These are phyloP conservation scores for Ceratina japonica DNA, from an alignment of 1,140 invertebrate genomes.

Conservation along the genomic window DNA sequence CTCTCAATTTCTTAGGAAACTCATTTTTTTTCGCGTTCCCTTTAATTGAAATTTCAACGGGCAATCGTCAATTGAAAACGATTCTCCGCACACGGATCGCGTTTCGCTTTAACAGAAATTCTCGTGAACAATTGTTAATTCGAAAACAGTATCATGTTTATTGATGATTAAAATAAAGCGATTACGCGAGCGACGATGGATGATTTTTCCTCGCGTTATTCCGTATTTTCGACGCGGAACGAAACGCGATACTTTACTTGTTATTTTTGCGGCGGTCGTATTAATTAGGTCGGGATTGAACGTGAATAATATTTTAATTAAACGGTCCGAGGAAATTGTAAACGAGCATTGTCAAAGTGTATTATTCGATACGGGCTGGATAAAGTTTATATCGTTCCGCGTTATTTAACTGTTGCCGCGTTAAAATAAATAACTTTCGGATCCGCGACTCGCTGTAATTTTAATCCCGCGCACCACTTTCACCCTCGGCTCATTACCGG, in stretches of 20 bases:
- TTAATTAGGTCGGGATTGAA: conserved; percentile 6
- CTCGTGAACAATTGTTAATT: too few relatives aligned
- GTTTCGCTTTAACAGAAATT: too few relatives aligned
- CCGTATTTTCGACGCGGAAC: not conserved
- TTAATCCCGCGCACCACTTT: conserved; percentile 6
- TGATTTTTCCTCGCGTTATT: too few relatives aligned
- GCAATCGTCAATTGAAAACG: too few relatives aligned
- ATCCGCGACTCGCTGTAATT: not conserved
- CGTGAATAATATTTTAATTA: conserved; percentile 42
- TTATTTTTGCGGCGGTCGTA: conserved; percentile 4
- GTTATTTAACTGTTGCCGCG: conserved; percentile 5
- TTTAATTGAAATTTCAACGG: too few relatives aligned
- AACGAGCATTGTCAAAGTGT: conserved; percentile 14
- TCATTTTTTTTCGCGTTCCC: too few relatives aligned
- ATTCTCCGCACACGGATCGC: not conserved
- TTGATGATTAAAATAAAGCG: too few relatives aligned
- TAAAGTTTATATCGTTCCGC: not conserved
- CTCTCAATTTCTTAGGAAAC: not conserved
- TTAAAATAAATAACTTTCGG: conserved; percentile 10
- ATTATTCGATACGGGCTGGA: not conserved
- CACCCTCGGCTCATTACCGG: not conserved
- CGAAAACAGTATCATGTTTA: too few relatives aligned
- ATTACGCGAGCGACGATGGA: not conserved
- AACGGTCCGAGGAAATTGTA: conserved; percentile 9
- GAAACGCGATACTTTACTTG: conserved; percentile 8